A percentile compares a stretch with the other conserved stretches of the same genome.
These are phyloP conservation scores for Trididemnum nubilum DNA, from an alignment of 23 tunicate genomes.

Conservation along the genomic window DNA sequence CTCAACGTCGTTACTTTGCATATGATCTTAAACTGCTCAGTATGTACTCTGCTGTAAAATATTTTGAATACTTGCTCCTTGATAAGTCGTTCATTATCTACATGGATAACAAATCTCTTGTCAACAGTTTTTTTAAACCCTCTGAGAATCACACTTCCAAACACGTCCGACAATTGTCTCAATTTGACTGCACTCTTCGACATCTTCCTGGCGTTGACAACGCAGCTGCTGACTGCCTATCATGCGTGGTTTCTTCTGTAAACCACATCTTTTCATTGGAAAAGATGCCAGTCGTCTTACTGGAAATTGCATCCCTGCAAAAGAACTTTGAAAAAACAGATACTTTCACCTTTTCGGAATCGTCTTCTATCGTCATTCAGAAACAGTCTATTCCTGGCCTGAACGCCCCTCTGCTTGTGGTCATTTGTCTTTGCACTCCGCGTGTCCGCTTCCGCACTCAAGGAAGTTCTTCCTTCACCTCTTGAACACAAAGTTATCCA, in stretches of 20 bases:
- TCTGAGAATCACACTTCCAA: background rate
- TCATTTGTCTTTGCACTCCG: no score
- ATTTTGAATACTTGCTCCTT: conserved; percentile 27
- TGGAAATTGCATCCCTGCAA: no score
- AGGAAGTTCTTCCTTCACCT: no score
- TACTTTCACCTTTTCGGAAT: no score
- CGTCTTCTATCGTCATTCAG: no score
- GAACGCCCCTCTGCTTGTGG: no score
- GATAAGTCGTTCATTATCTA: conserved; percentile 23
- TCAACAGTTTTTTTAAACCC: conserved; percentile 14
- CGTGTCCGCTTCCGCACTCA: no score
- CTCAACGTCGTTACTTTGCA: conserved; percentile 28
- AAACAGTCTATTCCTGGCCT: no score
- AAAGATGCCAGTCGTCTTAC: no score
- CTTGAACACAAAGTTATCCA: no score
- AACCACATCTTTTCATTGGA: no score
- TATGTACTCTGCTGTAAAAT: conserved; percentile 18
- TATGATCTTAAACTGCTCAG: conserved; percentile 35
- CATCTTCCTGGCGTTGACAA: conserved; percentile 11
- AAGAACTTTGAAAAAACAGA: no score
- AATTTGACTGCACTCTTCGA: background rate
- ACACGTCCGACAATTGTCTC: conserved; percentile 11
- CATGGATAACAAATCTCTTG: conserved; percentile 23
- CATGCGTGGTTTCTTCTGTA: background rate
- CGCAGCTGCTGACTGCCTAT: conserved; percentile 16